Conservation (phyloP, 2,797 vertebrate genomes). For the Perodicticus potto region DNA sequence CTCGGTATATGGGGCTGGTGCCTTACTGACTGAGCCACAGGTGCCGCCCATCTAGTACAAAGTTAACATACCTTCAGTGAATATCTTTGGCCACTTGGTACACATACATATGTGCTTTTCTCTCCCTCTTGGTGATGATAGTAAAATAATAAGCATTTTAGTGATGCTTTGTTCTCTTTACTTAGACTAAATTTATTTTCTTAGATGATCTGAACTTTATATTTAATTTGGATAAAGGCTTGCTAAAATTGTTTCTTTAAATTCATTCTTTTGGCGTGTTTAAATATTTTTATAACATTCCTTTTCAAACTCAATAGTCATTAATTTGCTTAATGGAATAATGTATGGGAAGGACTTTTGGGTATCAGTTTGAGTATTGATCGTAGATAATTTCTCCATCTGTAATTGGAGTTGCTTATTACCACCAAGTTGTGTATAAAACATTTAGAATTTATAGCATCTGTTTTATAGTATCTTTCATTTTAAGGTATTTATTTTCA, state of each 20-base stretch:
- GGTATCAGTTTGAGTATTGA: conserved; percentile 31
- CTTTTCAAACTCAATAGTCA: conserved; percentile 1
- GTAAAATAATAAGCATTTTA: conserved; percentile 9
- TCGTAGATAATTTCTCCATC: conserved; percentile 12
- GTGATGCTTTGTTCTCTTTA: neutral
- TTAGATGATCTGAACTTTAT: conserved; percentile 31
- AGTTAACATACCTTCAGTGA: neutral
- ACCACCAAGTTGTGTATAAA: conserved; percentile 23
- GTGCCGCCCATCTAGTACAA: neutral
- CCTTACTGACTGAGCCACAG: too few species aligned
- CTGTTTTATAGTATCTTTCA: conserved; percentile 46
- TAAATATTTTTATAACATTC: conserved; percentile 34
- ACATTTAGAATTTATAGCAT: conserved; percentile 7
- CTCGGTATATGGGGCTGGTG: too few species aligned
- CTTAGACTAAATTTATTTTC: neutral
- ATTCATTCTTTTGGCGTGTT: conserved; percentile 12
- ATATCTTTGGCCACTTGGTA: neutral
- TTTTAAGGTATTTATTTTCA: conserved; percentile 46
- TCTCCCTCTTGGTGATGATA: neutral
- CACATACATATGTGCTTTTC: neutral
- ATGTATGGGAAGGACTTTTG: conserved; percentile 6
- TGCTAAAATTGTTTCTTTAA: conserved; percentile 27
- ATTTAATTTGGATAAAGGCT: conserved; percentile 36
- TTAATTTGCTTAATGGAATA: conserved; percentile 27
- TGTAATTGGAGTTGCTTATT: conserved; percentile 10